Conservation (phyloP, 2,113 vertebrate genomes). For the Ellobius talpinus region DNA sequence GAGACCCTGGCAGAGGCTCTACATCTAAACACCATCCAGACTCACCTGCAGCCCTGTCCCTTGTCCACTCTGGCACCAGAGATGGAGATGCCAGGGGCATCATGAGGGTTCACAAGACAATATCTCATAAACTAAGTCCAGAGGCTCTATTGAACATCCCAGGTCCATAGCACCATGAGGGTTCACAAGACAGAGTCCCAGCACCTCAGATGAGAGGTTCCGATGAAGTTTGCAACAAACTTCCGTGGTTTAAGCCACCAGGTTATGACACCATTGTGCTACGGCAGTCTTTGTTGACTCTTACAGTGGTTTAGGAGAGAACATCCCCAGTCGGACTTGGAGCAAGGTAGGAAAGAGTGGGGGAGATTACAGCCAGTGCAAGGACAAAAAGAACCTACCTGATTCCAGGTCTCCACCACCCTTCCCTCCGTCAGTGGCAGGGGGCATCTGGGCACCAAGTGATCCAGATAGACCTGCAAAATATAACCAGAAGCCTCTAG, state of each 20-base stretch:
- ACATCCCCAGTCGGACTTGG: too few species aligned
- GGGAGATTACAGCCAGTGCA: fast-evolving
- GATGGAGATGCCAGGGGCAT: too few species aligned
- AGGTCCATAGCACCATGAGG: fast-evolving
- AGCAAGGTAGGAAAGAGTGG: too few species aligned
- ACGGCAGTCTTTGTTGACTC: neutral
- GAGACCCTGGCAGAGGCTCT: too few species aligned
- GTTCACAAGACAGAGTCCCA: neutral
- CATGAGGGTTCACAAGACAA: neutral
- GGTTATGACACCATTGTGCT: neutral
- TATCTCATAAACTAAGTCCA: neutral
- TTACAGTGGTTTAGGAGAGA: neutral
- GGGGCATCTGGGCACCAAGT: fast-evolving
- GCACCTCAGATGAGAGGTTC: neutral
- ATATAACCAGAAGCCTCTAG: neutral
- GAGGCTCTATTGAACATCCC: neutral
- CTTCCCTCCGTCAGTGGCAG: neutral
- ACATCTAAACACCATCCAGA: fast-evolving
- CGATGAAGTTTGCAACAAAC: fast-evolving
- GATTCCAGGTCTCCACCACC: slow-evolving; percentile 41
- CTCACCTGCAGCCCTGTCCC: fast-evolving
- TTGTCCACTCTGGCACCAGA: neutral
- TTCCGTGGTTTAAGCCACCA: neutral
- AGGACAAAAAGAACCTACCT: slow-evolving; percentile 61
- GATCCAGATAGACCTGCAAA: neutral